Base-by-base conservation (phyloP, 2,113 vertebrate genomes). In the Neolamprologus sp. region DNA sequence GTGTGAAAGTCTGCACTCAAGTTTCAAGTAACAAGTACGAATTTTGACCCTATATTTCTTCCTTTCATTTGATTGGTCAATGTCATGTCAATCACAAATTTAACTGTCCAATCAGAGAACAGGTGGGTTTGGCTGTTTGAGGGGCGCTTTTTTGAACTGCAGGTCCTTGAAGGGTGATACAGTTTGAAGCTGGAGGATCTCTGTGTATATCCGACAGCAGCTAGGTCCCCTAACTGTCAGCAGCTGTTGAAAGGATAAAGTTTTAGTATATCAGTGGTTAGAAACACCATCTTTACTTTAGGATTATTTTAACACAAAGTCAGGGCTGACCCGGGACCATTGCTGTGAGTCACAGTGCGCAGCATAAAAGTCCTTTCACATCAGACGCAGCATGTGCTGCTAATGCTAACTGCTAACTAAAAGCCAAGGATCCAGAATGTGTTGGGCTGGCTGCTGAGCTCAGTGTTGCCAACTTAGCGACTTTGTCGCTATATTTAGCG, bases 121-220 rank as follows among this genome's bases (percentile, higher is more conserved):
- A 54, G 51, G 7, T 54, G 10, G 51, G 9, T 53, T 21, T 53
- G 3, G n/a, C 2, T 54, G 51, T 54, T 2, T 2, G 51, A 54
- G n/a, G 51, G 51, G 1, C 0, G 2, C 51, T 21, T 54, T 54
- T 54, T 54, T 54, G 51, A 54, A 21, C 51, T 53, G 19, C 49
- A 53, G 19, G 51, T 53, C 51, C 51, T 21, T 53, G 51, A 53
- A 53, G 51, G 51, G 2, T 10, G 0, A 21, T 53, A 53, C 19
- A 53, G 49, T 51, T 51, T 51, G 17, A 51, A 51, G 49, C 49
- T 51, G 49, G 17, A 51, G 5, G 5, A 53, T 53, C 51, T 53
- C 19, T 53, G 0, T 51, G 0, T 53, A 53, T 53, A 53, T 53
- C 51, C 0, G 3, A n/a, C 0, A 53, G 51, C 9, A n/a, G 49